Base-by-base conservation (phyloP, 2,888 invertebrate species). In the Cataglyphis livida region DNA sequence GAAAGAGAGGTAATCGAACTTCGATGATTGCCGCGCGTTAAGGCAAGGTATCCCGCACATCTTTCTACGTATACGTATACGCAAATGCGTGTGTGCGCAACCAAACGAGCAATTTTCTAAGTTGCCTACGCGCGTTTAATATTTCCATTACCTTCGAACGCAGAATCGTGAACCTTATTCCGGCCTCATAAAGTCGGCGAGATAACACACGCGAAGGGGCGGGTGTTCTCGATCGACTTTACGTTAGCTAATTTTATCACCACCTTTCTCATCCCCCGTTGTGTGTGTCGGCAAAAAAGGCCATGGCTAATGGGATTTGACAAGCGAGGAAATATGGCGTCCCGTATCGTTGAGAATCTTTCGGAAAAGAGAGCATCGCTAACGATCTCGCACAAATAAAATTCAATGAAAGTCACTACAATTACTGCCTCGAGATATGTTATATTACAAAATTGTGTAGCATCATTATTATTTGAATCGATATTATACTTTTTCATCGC, bases 101-200 rank as follows among this genome's bases (percentile, higher is more conserved):
- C 87, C 87, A 88, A 84, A 84, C 87, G 83, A 79, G 64, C 79
- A 71, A 84, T 86, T 83, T 83, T 57, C 81, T 82, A 86, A 82
- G 81, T 83, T 83, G 84, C 38, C 83, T 12, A 51, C 28, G 18
- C 71, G 32, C 68, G 57, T 51, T 15, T 82, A 79, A 88, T 88
- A 85, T 86, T 88, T 87, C 86, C 89, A 88, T 86, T 89, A 88
- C 89, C 89, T 89, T 86, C 70, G 73, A 64, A 78, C 81, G 25
- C 25, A 35, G 82, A 87, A 86, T 89, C 89, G 86, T 79, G 76
- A 79, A 59, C 68, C 84, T 70, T 85, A 71, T 84, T 86, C 86
- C 86, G 70, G 81, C 61, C 86, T 76, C 84, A 81, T 88, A 81
- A 79, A 83, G 70, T 83, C 51, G 59, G 12, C 25, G 51, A 81